These are phyloP conservation scores for Ancistrus triradiatus DNA, from an alignment of 2,113 vertebrate genomes.

Conservation along the genomic window DNA sequence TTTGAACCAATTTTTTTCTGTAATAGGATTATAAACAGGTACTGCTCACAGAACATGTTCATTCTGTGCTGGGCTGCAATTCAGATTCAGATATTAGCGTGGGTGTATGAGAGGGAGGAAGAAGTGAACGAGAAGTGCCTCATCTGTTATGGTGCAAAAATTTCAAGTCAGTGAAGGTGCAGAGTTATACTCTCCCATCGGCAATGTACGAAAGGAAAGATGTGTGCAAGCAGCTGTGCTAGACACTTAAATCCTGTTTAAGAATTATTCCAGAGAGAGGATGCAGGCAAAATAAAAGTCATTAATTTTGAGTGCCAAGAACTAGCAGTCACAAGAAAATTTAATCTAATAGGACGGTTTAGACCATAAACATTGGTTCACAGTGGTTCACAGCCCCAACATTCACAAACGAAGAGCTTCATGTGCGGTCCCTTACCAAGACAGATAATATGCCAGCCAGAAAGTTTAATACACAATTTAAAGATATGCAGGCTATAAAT, in stretches of 20 bases:
- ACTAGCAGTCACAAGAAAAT: constrained; percentile 28
- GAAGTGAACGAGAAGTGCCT: background rate
- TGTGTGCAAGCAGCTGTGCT: constrained; percentile 11
- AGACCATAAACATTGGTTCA: too few species aligned
- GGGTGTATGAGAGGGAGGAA: constrained; percentile 4
- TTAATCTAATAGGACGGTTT: constrained; percentile 30
- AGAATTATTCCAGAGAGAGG: constrained; percentile 25
- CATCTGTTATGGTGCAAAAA: constrained; percentile 30
- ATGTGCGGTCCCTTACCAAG: too few species aligned
- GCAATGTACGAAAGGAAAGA: background rate
- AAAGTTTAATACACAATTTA: too few species aligned
- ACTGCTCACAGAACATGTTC: background rate
- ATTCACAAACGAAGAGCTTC: too few species aligned
- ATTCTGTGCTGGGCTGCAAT: constrained; percentile 13
- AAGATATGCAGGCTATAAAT: too few species aligned
- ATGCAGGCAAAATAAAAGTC: constrained; percentile 6
- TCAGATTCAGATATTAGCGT: constrained; percentile 11
- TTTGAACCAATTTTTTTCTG: constrained; percentile 1
- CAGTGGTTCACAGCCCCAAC: too few species aligned
- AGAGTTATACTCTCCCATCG: constrained; percentile 18
- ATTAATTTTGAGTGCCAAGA: constrained; percentile 9
- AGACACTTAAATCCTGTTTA: constrained; percentile 25
- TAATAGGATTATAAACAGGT: constrained; percentile 29
- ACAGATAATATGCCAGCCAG: too few species aligned
- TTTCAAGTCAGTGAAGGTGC: constrained; percentile 14